phyloP scores from a whole-genome alignment of 2,797 vertebrate genomes.

The Gymnodraco acuticeps region DNA sequence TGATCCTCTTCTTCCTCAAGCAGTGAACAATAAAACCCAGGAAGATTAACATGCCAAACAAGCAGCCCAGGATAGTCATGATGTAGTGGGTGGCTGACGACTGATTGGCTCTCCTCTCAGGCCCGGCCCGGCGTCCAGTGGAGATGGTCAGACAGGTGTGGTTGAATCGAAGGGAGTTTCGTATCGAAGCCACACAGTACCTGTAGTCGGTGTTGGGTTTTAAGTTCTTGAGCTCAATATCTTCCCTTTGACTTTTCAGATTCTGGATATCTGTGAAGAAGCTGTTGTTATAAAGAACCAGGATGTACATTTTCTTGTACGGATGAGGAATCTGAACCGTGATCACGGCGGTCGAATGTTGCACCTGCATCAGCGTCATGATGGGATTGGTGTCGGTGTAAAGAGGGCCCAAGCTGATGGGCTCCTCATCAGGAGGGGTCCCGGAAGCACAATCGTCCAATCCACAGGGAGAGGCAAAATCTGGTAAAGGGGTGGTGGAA shows the following conservation, averaged over 20 bases:
- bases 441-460: conserved; percentile 95
- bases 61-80: conserved; percentile 95
- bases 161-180: conserved; percentile 93
- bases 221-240: conserved; percentile 90
- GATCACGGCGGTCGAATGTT: conserved; percentile 89
- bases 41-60: conserved; percentile 96
- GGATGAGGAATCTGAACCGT: conserved; percentile 94
- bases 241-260: conserved; percentile 90
- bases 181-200: conserved; percentile 95
- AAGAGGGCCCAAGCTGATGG: conserved; percentile 86
- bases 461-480: conserved; percentile 87
- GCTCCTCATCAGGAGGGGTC: conserved; percentile 85
- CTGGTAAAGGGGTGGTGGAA: conserved; percentile 84
- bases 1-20: conserved; percentile 89
- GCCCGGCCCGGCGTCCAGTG: conserved; percentile 82
- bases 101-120: conserved; percentile 78
- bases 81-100: conserved; percentile 97
- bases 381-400: conserved; percentile 86
- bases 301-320: conserved; percentile 95
- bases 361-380: conserved; percentile 89
- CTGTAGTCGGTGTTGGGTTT: conserved; percentile 95
- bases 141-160: conserved; percentile 96
- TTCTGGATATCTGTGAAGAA: conserved; percentile 92
- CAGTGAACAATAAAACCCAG: conserved; percentile 93
- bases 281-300: conserved; percentile 96